Evolutionary conservation across 2,888 invertebrate genomes (phyloP).

Genomic region (Drosophila cracens): DNA sequence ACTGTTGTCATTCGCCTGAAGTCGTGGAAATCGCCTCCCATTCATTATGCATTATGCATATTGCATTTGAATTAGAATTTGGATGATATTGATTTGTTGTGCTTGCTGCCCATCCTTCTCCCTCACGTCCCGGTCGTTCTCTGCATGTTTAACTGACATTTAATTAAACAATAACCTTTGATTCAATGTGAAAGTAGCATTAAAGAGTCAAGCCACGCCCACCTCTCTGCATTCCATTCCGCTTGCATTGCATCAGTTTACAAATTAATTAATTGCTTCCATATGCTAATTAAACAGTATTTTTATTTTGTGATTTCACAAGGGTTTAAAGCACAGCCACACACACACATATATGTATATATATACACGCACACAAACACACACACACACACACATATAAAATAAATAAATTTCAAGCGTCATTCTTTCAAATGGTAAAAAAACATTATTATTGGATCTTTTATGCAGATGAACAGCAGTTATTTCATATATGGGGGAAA

Average conservation of each 20-base stretch:
- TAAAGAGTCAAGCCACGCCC: constrained; percentile 4
- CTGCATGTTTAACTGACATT: constrained; percentile 33
- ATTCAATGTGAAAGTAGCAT: constrained; percentile 62
- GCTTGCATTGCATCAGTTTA: constrained; percentile 36
- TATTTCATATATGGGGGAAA: background rate
- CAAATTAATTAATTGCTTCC: constrained; percentile 79
- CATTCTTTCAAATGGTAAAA: constrained; percentile 43
- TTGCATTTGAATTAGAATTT: constrained; percentile 4
- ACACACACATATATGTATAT: background rate
- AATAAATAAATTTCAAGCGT: constrained; percentile 49
- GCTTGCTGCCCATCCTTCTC: background rate
- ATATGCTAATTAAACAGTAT: constrained; percentile 81
- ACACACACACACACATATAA: constrained; percentile 4
- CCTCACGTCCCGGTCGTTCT: background rate
- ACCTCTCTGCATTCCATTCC: background rate
- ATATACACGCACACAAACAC: background rate
- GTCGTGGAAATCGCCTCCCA: too few species aligned
- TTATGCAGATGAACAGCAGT: constrained; percentile 11
- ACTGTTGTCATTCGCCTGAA: background rate
- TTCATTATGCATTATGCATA: background rate
- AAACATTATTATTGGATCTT: constrained; percentile 31
- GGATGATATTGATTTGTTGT: background rate
- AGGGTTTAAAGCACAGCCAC: constrained; percentile 21
- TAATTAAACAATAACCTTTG: constrained; percentile 75
- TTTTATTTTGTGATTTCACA: constrained; percentile 63